These are phyloP conservation scores for Cavia porcellus DNA, from an alignment of 2,113 vertebrate species.

Conservation along the genomic window DNA sequence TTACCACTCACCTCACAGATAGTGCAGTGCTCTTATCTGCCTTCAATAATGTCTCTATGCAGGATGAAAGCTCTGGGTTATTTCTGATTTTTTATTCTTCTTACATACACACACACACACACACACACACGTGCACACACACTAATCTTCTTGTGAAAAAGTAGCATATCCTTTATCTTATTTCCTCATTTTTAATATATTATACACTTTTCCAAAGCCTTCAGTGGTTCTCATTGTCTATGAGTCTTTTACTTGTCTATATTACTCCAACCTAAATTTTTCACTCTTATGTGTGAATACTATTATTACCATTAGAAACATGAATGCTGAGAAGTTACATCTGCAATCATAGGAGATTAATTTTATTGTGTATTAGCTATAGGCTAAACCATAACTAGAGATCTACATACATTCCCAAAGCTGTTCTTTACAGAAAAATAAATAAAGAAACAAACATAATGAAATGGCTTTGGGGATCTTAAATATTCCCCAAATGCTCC, in stretches of 20 bases:
- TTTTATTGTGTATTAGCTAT: neutral
- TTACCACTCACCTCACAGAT: neutral
- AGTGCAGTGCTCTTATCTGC: neutral
- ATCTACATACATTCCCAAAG: neutral
- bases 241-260: neutral
- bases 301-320: neutral
- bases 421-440: neutral
- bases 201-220: neutral
- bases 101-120: too few relatives aligned
- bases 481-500: accelerated
- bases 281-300: neutral
- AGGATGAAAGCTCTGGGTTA: neutral
- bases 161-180: neutral
- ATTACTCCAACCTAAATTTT: neutral
- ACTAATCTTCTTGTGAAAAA: neutral
- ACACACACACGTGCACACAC: too few relatives aligned
- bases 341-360: neutral
- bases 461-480: neutral
- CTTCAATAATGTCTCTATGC: neutral
- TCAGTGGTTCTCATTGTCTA: neutral
- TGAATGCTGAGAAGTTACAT: neutral
- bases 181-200: neutral
- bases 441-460: neutral
- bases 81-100: neutral
- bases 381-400: neutral